Conservation (phyloP, 1,140 invertebrate species). For the Drosophila ficusphila region DNA sequence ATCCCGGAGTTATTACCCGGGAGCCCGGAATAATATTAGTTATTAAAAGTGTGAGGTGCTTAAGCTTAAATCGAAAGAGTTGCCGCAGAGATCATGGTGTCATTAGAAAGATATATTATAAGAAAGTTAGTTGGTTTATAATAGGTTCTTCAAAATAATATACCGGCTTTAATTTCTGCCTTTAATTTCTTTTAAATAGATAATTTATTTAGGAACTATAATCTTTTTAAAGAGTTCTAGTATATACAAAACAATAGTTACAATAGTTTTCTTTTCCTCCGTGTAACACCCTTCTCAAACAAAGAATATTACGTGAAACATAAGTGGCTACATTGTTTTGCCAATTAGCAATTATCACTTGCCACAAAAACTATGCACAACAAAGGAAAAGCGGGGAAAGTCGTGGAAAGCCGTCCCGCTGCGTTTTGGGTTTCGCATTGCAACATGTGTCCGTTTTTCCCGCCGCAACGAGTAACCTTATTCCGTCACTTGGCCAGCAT, state of each 20-base stretch:
- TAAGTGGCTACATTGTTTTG: constrained; percentile 29
- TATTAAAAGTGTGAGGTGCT: background rate
- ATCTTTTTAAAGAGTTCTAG: background rate
- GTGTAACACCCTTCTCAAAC: background rate
- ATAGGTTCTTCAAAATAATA: no score
- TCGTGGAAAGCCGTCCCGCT: constrained; percentile 46
- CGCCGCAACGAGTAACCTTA: background rate
- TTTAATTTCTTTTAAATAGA: no score
- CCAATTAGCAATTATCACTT: constrained; percentile 53
- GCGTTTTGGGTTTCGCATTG: constrained; percentile 49
- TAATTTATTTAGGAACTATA: no score
- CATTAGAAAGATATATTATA: no score
- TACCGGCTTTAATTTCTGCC: no score
- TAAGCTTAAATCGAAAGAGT: no score
- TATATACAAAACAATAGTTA: no score
- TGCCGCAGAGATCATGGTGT: no score
- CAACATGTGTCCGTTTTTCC: constrained; percentile 43
- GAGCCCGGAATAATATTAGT: background rate
- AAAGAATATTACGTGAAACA: background rate
- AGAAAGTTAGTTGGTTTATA: no score
- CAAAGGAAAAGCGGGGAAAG: constrained; percentile 18
- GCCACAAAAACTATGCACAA: constrained; percentile 21
- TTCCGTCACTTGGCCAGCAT: constrained; percentile 18
- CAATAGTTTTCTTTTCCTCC: background rate
- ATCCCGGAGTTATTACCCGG: background rate